Conservation (phyloP, 2,888 invertebrate genomes). For the Prostheceraeus crozeri region DNA sequence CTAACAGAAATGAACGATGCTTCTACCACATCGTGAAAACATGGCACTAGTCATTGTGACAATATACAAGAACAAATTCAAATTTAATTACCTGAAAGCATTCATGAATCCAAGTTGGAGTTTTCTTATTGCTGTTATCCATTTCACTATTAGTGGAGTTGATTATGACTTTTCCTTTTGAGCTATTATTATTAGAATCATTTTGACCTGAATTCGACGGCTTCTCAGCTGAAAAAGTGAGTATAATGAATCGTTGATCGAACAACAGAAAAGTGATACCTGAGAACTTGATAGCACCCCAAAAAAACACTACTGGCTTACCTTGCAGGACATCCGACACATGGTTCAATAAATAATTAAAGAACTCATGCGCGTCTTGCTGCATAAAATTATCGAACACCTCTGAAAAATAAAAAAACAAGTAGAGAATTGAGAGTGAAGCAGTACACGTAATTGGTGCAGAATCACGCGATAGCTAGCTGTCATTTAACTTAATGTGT, state of each 20-base stretch:
- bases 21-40: too few species aligned
- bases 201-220: conserved; percentile 41
- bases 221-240: conserved; percentile 49
- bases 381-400: conserved; percentile 99
- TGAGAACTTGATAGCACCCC: background rate
- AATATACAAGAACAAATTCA: too few species aligned
- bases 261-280: background rate
- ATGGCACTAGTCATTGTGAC: too few species aligned
- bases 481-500: too few species aligned
- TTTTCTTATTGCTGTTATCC: background rate
- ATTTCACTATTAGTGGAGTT: too few species aligned
- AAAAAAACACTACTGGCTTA: too few species aligned
- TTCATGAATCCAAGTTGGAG: conserved; percentile 34
- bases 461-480: too few species aligned
- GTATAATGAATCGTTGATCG: too few species aligned
- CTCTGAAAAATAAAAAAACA: conserved; percentile 62
- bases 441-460: too few species aligned
- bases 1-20: too few species aligned
- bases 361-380: conserved; percentile 99
- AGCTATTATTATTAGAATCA: background rate
- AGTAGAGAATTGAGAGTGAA: too few species aligned
- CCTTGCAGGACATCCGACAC: conserved; percentile 90
- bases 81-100: too few species aligned
- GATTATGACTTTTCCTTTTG: background rate
- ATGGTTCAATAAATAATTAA: conserved; percentile 96